These are phyloP conservation scores for Microhierax caerulescens DNA, from an alignment of 2,797 vertebrate species.

Conservation along the genomic window DNA sequence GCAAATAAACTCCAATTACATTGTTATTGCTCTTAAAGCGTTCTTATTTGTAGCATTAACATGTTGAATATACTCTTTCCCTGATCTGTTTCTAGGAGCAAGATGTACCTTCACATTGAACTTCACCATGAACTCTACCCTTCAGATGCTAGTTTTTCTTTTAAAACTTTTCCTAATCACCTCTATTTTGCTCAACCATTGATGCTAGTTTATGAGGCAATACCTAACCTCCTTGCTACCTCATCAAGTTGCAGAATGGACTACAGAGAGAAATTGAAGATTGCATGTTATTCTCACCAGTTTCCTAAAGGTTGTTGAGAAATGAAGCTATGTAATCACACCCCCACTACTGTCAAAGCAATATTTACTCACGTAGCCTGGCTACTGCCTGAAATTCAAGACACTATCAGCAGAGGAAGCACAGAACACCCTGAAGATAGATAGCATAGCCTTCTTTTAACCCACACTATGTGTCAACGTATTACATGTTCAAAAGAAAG, in stretches of 20 bases:
- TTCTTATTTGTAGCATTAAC: background rate
- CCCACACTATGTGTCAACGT: background rate
- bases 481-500: background rate
- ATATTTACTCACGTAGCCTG: background rate
- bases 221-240: background rate
- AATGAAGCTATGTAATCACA: background rate
- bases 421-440: background rate
- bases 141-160: background rate
- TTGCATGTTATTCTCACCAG: background rate
- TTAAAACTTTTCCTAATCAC: background rate
- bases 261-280: background rate
- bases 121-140: background rate
- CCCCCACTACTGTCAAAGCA: background rate
- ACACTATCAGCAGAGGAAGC: background rate
- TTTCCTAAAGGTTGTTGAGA: background rate
- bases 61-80: background rate
- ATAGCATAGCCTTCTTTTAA: background rate
- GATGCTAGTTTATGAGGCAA: background rate
- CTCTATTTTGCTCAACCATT: background rate
- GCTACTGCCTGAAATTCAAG: background rate
- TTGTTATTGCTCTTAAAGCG: background rate
- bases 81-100: background rate
- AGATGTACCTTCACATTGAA: fast-evolving
- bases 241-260: background rate
- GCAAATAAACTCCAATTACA: background rate